Conservation (phyloP, 1,140 invertebrate genomes). For the Ruditapes philippinarum region DNA sequence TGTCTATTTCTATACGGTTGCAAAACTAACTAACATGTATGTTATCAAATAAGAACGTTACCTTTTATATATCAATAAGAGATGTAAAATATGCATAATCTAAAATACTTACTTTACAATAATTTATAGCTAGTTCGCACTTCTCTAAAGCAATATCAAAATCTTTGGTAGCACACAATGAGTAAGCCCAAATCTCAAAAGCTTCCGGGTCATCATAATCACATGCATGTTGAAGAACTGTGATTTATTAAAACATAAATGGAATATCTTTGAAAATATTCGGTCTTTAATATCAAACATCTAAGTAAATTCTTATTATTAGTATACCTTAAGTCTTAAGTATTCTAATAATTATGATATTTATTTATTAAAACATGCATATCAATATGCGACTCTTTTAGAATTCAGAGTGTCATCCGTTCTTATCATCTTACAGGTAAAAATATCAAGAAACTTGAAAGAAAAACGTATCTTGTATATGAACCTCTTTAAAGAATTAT, state of each 20-base stretch:
- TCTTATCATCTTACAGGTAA: too few species aligned
- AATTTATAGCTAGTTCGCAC: constrained; percentile 29
- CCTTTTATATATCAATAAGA: too few species aligned
- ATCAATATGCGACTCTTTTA: too few species aligned
- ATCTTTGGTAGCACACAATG: constrained; percentile 14
- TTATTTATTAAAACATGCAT: not conserved
- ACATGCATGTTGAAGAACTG: constrained; percentile 43
- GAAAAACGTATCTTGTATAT: too few species aligned
- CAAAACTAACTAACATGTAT: too few species aligned
- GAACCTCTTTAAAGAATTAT: too few species aligned
- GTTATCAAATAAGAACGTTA: too few species aligned
- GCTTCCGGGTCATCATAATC: constrained; percentile 57
- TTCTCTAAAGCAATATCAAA: constrained; percentile 33
- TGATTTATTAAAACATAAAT: too few species aligned
- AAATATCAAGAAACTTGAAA: too few species aligned
- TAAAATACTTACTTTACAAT: constrained; percentile 4
- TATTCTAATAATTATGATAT: not conserved
- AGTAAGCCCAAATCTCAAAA: constrained; percentile 49
- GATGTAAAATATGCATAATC: not conserved
- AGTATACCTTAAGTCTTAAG: not conserved
- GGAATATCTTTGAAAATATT: not conserved
- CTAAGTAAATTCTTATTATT: not conserved
- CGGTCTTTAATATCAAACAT: too few species aligned
- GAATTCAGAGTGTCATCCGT: too few species aligned
- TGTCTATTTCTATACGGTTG: too few species aligned